These are phyloP conservation scores for Anguilla japonica DNA, from an alignment of 2,113 vertebrate species.

Conservation along the genomic window DNA sequence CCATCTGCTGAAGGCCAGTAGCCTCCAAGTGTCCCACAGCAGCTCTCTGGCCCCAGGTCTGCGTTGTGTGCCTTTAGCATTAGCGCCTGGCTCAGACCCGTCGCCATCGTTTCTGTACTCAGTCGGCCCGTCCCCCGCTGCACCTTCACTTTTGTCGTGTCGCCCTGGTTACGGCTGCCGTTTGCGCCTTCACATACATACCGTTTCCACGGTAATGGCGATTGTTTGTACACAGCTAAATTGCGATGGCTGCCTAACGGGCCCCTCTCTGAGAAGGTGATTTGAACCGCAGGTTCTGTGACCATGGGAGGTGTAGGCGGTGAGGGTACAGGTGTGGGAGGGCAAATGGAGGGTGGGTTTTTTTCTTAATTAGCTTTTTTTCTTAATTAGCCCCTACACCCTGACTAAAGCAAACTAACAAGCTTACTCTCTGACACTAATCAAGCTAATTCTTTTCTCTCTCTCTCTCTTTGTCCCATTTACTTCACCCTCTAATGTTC, in stretches of 20 bases:
- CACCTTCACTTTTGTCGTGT: background rate
- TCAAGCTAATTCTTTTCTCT: constrained; percentile 12
- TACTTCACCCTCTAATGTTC: background rate
- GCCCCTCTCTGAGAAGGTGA: background rate
- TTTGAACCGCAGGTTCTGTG: background rate
- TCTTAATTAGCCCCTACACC: background rate
- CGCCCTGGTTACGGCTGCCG: background rate
- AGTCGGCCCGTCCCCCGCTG: background rate
- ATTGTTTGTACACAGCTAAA: background rate
- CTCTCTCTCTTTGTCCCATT: background rate
- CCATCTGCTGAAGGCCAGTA: background rate
- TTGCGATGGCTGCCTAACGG: background rate
- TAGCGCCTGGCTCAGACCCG: background rate
- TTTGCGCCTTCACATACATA: background rate
- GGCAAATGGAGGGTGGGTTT: background rate
- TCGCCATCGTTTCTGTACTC: background rate
- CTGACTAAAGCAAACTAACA: constrained; percentile 18
- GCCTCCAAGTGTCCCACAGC: background rate
- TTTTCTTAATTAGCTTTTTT: background rate
- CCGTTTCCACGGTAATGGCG: background rate
- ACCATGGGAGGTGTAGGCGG: background rate
- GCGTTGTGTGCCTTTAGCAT: background rate
- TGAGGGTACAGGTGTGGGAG: background rate
- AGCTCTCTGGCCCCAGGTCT: background rate
- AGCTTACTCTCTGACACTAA: constrained; percentile 19